These are phyloP conservation scores for Xenopus borealis DNA, from an alignment of 2,113 vertebrate genomes.

Conservation along the genomic window DNA sequence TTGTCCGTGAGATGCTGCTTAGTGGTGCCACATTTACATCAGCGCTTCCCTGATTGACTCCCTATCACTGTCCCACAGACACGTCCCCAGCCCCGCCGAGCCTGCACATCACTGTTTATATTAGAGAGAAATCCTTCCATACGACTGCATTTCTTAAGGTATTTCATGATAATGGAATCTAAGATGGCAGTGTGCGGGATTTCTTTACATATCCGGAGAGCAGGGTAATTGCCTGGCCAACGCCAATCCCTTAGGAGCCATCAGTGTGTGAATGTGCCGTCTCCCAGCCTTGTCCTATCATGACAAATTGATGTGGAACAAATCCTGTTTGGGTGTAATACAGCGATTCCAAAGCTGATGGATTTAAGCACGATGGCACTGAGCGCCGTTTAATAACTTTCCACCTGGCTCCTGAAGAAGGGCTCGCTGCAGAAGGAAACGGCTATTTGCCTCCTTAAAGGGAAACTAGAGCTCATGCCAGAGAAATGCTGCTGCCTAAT, in stretches of 20 bases:
- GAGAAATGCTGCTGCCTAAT: not conserved
- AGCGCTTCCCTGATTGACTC: not conserved
- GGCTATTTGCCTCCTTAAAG: not conserved
- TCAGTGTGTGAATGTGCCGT: constrained; percentile 46
- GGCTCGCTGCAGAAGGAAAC: not conserved
- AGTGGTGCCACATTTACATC: no score
- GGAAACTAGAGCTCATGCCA: accelerated
- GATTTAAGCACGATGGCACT: constrained; percentile 46
- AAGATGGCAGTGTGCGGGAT: not conserved
- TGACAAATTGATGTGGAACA: constrained; percentile 57
- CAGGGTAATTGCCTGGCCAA: constrained; percentile 46
- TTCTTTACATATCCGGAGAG: constrained; percentile 17
- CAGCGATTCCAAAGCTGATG: constrained; percentile 51
- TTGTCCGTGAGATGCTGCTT: no score
- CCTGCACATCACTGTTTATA: constrained; percentile 21
- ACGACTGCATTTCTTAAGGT: not conserved
- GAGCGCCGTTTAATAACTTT: not conserved
- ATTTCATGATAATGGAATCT: constrained; percentile 2
- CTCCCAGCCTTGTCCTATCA: constrained; percentile 53
- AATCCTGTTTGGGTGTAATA: constrained; percentile 58
- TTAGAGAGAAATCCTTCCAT: not conserved
- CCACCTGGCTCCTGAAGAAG: not conserved
- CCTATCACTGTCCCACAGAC: not conserved
- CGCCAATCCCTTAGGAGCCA: constrained; percentile 50
- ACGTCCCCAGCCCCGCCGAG: not conserved